Evolutionary conservation across 2,797 vertebrate genomes (phyloP).

Genomic region (Sebastes steindachneri): DNA sequence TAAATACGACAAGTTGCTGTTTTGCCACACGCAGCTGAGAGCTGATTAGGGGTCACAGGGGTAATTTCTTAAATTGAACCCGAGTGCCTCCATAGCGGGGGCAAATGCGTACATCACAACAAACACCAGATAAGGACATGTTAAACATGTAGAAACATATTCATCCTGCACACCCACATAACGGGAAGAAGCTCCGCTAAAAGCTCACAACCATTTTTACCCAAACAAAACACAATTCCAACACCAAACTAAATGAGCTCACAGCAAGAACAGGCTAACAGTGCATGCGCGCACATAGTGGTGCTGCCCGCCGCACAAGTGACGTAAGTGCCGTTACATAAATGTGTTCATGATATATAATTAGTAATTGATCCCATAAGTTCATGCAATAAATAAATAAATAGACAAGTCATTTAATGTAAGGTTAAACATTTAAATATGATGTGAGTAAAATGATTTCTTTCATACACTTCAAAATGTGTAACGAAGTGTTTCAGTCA

Average conservation of each 20-base stretch:
- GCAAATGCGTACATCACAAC: neutral
- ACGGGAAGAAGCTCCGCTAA: neutral
- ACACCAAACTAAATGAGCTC: neutral
- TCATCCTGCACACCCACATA: neutral
- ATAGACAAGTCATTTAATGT: no score
- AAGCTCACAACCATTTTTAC: neutral
- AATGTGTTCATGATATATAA: no score
- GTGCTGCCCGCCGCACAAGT: neutral
- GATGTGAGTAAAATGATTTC: no score
- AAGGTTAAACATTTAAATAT: no score
- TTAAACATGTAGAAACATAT: neutral
- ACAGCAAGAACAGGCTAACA: neutral
- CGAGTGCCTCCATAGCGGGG: rapidly evolving
- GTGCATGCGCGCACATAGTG: neutral
- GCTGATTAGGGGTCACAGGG: neutral
- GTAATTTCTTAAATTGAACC: no score
- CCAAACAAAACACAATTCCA: neutral
- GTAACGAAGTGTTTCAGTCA: no score
- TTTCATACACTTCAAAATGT: no score
- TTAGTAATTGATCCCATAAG: no score
- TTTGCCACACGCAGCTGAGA: neutral
- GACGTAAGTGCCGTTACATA: no score
- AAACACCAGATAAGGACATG: neutral
- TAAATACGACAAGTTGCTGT: neutral
- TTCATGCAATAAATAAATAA: no score